phyloP scores from a whole-genome alignment of 2,888 invertebrate genomes.

The Apamea anceps region DNA sequence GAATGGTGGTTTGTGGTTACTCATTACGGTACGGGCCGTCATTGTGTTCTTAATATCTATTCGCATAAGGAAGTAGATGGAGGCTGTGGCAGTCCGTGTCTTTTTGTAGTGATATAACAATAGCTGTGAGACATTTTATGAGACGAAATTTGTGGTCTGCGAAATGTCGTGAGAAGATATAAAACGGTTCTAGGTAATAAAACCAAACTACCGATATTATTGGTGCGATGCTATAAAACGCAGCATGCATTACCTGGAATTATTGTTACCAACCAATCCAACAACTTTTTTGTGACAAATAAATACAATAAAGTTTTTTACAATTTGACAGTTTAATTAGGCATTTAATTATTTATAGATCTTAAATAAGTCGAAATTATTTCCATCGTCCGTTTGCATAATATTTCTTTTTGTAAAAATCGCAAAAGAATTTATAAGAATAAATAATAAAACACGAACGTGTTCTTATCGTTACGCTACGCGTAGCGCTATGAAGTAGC shows the following conservation, averaged over 20 bases:
- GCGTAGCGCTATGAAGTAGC: slow-evolving; percentile 27
- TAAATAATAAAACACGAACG: neutral
- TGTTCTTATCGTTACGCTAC: too few species aligned
- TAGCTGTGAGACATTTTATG: slow-evolving; percentile 24
- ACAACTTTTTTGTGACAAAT: neutral
- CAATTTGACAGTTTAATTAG: too few species aligned
- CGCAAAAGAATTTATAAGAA: neutral
- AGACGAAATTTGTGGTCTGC: slow-evolving; percentile 20
- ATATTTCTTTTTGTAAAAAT: neutral
- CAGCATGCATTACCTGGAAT: neutral
- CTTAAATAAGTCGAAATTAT: too few species aligned
- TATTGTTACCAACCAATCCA: neutral
- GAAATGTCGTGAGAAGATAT: slow-evolving; percentile 41
- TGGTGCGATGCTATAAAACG: neutral
- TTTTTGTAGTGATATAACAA: neutral
- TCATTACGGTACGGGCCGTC: neutral
- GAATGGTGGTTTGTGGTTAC: neutral
- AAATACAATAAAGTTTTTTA: neutral
- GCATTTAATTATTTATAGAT: neutral
- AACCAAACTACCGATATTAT: slow-evolving; percentile 11
- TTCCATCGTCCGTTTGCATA: neutral
- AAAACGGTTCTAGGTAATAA: slow-evolving; percentile 32
- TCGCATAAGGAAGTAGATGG: neutral
- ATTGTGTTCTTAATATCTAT: neutral
- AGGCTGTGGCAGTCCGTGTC: neutral